Conservation (phyloP, 2,113 vertebrate species). For the Marmota monax region DNA sequence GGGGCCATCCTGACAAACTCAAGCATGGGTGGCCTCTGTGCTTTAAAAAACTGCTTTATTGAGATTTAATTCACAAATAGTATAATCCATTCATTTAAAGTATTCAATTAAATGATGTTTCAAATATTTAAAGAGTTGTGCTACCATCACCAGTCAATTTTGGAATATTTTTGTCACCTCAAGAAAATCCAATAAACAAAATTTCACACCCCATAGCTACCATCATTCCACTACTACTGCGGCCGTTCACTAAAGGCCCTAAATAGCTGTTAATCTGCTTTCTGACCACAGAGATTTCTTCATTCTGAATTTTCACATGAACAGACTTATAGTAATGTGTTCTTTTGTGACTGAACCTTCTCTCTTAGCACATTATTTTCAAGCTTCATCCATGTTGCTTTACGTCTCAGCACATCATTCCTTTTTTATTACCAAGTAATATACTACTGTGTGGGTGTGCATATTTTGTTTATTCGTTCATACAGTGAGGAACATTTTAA, state of each 20-base stretch:
- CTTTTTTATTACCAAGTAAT: no score
- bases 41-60: not conserved
- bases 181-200: not conserved
- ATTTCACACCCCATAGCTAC: not conserved
- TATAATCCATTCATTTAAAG: not conserved
- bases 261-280: not conserved
- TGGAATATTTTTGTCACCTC: not conserved
- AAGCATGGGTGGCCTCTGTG: not conserved
- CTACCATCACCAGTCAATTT: not conserved
- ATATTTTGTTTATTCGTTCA: no score
- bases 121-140: not conserved
- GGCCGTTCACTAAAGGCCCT: no score
- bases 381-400: not conserved
- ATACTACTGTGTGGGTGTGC: no score
- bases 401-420: not conserved
- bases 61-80: no score
- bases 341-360: not conserved
- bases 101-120: not conserved
- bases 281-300: not conserved
- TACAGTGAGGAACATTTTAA: not conserved
- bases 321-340: not conserved
- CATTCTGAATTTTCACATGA: not conserved
- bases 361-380: not conserved
- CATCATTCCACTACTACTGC: not conserved
- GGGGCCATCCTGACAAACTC: no score